A percentile compares a stretch with the other conserved stretches of the same genome.
These are phyloP conservation scores for Belonocnema kinseyi DNA, from an alignment of 1,140 invertebrate species.

Conservation along the genomic window DNA sequence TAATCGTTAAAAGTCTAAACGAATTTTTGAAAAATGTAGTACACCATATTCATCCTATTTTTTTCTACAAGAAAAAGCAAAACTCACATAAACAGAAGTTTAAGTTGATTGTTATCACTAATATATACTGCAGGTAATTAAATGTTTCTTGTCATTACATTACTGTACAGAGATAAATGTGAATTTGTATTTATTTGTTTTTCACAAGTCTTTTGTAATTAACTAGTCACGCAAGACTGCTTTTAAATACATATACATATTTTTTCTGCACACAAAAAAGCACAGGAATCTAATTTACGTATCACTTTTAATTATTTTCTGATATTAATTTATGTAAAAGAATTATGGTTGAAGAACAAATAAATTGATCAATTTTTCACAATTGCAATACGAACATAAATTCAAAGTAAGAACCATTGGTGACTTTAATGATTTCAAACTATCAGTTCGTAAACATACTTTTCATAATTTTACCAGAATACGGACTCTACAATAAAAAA, in stretches of 20 bases:
- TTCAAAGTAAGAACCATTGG: no score
- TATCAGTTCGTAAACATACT: no score
- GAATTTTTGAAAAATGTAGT: not conserved
- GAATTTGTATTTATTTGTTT: not conserved
- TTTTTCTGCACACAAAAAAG: conserved; percentile 9
- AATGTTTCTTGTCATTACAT: conserved; percentile 18
- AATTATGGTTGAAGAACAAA: not conserved
- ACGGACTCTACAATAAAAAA: no score
- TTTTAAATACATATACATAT: conserved; percentile 20
- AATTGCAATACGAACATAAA: not conserved
- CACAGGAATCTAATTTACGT: conserved; percentile 5
- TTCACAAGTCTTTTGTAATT: conserved; percentile 30
- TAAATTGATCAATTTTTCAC: not conserved
- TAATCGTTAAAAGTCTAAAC: not conserved
- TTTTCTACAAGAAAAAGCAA: not conserved
- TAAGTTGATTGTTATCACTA: conserved; percentile 9
- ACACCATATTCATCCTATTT: not conserved
- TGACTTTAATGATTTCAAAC: no score
- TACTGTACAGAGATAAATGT: conserved; percentile 4
- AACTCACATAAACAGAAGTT: not conserved
- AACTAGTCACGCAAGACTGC: conserved; percentile 16
- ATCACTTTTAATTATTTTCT: conserved; percentile 5
- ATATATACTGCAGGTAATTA: conserved; percentile 12
- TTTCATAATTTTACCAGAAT: no score
- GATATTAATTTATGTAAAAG: conserved; percentile 11